These are phyloP conservation scores for Hypocryptadius cinnamomeus DNA, from an alignment of 2,113 vertebrate species.

Conservation along the genomic window DNA sequence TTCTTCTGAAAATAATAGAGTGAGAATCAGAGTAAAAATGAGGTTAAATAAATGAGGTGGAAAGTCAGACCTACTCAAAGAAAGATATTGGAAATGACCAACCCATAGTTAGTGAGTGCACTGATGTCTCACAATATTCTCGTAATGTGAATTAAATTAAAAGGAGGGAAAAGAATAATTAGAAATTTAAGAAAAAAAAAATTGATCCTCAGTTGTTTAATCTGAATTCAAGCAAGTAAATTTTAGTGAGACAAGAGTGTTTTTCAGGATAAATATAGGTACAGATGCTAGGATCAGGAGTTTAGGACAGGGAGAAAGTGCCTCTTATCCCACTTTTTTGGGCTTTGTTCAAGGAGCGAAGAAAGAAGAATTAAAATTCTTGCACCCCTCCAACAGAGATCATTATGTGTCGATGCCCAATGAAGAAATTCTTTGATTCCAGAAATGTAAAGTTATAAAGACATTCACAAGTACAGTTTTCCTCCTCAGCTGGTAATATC, in stretches of 20 bases:
- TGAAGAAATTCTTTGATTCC: background rate
- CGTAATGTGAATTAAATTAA: background rate
- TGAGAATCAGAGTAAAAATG: background rate
- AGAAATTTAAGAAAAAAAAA: background rate
- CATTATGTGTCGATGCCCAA: background rate
- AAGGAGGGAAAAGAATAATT: background rate
- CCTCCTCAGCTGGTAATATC: background rate
- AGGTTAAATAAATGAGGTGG: background rate
- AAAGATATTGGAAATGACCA: background rate
- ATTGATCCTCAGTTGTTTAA: background rate
- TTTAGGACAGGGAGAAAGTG: background rate
- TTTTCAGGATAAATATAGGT: background rate
- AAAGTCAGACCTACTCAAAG: background rate
- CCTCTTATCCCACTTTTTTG: background rate
- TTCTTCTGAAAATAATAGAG: background rate
- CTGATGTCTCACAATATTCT: background rate
- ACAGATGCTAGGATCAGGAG: background rate
- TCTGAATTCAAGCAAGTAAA: background rate
- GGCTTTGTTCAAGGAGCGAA: background rate
- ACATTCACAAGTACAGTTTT: background rate
- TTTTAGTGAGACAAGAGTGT: background rate
- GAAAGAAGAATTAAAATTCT: background rate
- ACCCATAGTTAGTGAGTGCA: background rate
- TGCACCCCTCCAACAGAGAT: background rate
- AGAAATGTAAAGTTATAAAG: background rate